Conservation (phyloP, 2,113 vertebrate genomes). For the Eublepharis macularius region DNA sequence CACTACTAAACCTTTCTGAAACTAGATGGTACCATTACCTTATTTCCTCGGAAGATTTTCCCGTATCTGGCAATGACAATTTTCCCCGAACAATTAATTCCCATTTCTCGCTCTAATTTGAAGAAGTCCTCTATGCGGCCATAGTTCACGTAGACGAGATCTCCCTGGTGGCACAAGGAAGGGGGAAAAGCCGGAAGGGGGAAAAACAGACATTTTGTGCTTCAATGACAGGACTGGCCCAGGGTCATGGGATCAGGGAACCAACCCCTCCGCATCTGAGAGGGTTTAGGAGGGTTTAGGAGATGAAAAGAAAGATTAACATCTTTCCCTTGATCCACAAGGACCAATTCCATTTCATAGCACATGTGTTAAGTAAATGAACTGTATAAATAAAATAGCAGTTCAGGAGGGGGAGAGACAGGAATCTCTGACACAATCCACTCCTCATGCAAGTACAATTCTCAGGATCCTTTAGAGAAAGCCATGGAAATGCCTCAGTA, state of each 20-base stretch:
- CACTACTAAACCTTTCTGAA: neutral
- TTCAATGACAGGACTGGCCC: neutral
- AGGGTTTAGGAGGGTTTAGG: neutral
- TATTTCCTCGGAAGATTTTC: conserved; percentile 96
- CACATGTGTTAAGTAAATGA: no score
- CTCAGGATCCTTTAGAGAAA: no score
- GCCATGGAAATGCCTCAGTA: no score
- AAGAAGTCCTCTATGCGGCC: conserved; percentile 91
- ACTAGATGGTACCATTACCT: conserved; percentile 73
- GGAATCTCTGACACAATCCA: no score
- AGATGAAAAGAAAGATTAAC: no score
- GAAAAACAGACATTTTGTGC: no score
- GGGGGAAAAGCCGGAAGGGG: neutral
- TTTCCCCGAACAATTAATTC: conserved; percentile 86
- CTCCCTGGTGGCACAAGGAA: no score
- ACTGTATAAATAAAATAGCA: no score
- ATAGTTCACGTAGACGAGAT: conserved; percentile 95
- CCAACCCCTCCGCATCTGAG: neutral
- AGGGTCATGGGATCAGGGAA: neutral
- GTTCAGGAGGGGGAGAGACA: no score
- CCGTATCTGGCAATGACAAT: conserved; percentile 96
- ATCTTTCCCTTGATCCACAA: no score
- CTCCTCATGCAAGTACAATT: no score
- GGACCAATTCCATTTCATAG: neutral
- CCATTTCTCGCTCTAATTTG: conserved; percentile 82